Evolutionary conservation across 2,797 vertebrate genomes (phyloP).

Genomic region (Brotula barbata): DNA sequence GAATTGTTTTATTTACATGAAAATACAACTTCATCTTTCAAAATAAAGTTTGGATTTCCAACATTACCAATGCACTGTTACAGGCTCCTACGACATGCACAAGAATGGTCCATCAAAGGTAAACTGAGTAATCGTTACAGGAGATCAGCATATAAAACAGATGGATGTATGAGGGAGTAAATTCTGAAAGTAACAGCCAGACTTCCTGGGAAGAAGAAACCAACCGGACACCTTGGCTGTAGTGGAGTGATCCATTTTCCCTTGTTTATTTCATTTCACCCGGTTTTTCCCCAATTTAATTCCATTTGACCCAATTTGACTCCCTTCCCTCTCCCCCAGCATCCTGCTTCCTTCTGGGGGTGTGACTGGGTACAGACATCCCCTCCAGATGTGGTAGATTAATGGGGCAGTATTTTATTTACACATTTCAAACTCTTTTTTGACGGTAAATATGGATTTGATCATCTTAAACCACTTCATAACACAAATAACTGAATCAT

Average conservation of each 20-base stretch:
- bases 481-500: not conserved
- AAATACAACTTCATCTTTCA: constrained; percentile 69
- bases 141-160: constrained; percentile 31
- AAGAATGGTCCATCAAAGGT: constrained; percentile 16
- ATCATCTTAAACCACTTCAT: constrained; percentile 5
- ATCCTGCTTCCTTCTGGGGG: too few relatives aligned
- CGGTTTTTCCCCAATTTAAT: too few relatives aligned
- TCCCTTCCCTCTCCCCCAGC: too few relatives aligned
- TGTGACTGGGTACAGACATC: too few relatives aligned
- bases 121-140: constrained; percentile 19
- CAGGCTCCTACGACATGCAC: constrained; percentile 47
- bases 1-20: constrained; percentile 72
- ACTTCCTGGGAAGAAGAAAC: too few relatives aligned
- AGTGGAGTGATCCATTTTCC: too few relatives aligned
- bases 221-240: too few relatives aligned
- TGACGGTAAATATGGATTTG: not conserved
- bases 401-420: constrained; percentile 2
- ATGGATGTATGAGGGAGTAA: constrained; percentile 1
- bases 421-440: not conserved
- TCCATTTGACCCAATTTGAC: too few relatives aligned
- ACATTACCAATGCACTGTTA: constrained; percentile 31
- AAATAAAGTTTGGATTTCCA: constrained; percentile 47
- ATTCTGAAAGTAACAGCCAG: constrained; percentile 15
- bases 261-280: too few relatives aligned
- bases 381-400: too few relatives aligned